Evolutionary conservation across 92 coral and sea anemone species (phyloP), one percentile per base, ranked within the genome.

Genomic region (Palythoa heliodiscus): DNA sequence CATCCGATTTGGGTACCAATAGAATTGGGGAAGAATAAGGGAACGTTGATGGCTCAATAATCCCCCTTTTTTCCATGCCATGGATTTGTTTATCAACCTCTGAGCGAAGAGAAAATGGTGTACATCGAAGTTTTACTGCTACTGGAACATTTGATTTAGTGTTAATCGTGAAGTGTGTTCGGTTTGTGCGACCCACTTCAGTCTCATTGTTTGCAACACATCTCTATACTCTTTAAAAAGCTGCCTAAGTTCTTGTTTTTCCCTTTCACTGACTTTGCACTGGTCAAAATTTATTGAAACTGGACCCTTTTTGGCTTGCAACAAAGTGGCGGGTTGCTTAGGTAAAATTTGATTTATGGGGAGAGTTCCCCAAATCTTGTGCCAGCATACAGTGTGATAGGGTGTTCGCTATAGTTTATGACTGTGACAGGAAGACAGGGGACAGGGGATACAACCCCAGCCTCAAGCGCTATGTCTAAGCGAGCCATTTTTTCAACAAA

Each of bases 1-100:
- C 89, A 85, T 89, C 92, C n/a, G 83, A 39, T 85, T 85, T 89
- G 24, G 86, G 91, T 58, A 89, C 88, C 23, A 89, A 84, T 11
- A 84, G 75, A 71, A 84, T 84, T 52, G 88, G 91, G 1, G 89
- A 80, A 22, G 93, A 91, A 80, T 87, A 87, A 1, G 87, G 91
- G 12, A 89, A 88, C 29, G 71, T 77, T 52, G 89, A 84, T 77
- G 74, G 76, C 74, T 75, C 84, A 40, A 91, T 87, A 73, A 88
- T 60, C 12, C 89, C 91, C 19, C 85, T 77, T 67, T 84, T 84
- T 72, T 84, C 89, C 91, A 91, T 88, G 58, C 57, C 88, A 78
- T 81, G 52, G 85, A 85, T 84, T 71, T 78, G 82, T 43, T 50
- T 38, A 50, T 82, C 86, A 10, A 91, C 90, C 83, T 89, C 90